Evolutionary conservation across 1,140 invertebrate genomes (phyloP), one percentile per base, ranked within the genome.

Genomic region (Probaryconus sp.): DNA sequence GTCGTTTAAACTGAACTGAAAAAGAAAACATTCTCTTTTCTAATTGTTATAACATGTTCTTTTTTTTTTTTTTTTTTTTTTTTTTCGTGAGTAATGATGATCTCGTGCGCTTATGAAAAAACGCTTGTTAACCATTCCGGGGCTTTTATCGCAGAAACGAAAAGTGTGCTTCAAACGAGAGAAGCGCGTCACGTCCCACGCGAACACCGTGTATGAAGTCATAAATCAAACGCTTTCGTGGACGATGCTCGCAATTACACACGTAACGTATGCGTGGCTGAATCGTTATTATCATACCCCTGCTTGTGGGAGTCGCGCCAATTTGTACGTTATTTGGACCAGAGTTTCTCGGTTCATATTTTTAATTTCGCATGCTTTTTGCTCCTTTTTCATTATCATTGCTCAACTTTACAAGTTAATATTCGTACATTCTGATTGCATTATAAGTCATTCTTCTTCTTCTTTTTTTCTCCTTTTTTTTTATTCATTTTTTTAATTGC

Each of bases 171-270:
- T 38, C 42, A 51, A 65, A 65, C 40, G 55, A 64, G 63, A 65
- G 72, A 69, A 64, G 20, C 31, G 58, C 72, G 60, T 75, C 83
- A 82, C 81, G 72, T 77, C 71, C 65, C 70, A 76, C 74, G 72
- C 76, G 33, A 79, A 48, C 81, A 55, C 69, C 65, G 73, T 64
- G 71, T 85, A 85, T 85, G 85, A 85, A 86, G 85, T 81, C 83
- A 85, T 86, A 86, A 86, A 86, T 86, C 85, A 86, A 83, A 77
- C 63, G 79, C 79, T 83, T 84, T 83, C 80, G 79, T 81, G 79
- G 78, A 84, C 78, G 82, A 81, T 84, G 80, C 82, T 85, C 83
- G 83, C 85, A 86, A 86, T 86, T 85, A 85, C 83, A 83, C 70
- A 84, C 79, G 77, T 80, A 81, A 85, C 82, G 79, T 85, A 85